Evolutionary conservation across 2,113 vertebrate genomes (phyloP), one percentile per base, ranked within the genome.

Genomic region (Forbesichthys agassizii): DNA sequence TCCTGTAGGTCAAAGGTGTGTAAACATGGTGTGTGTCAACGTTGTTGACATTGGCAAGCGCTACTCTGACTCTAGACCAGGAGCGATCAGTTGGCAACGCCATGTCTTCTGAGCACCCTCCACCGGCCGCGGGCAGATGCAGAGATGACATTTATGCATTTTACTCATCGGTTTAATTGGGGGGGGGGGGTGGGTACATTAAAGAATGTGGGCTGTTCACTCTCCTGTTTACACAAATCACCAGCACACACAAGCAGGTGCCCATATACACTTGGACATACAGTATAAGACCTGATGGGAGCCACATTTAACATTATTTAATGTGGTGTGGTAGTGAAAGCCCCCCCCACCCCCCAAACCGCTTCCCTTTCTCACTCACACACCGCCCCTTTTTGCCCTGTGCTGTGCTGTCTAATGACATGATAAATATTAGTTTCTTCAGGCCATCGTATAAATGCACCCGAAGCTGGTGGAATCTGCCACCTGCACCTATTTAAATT

Each of bases 361-460:
- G 16, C n/a, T 36, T 42, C 1, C 46, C 27, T 7, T 42, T 33
- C 14, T 62, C 78, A 58, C 49, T 46, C 33, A 75, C 55, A 65
- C 18, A n/a, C 33, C 48, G 63, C 71, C 67, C 66, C 58, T 64
- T 73, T 68, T 67, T 20, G 20, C 20, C 20, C 20, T 20, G 20
- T 20, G 0, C 20, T 1, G 20, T 20, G 20, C 20, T 66, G 16
- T 57, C 20, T 20, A 3, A n/a, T 87, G 57, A 85, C 84, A 87
- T 82, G 79, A 71, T 80, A 79, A 87, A 83, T 87, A 84, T 90
- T 88, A 84, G 74, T 75, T 82, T 86, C 86, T 87, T 65, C 11
- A 52, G 73, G 85, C 61, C 58, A 51, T 56, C 47, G 62, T 80
- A 82, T 75, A 75, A 68, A 79, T 71, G 55, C 16, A 66, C 46